phyloP scores from a whole-genome alignment of 2,113 vertebrate species.

The Abramis brama region DNA sequence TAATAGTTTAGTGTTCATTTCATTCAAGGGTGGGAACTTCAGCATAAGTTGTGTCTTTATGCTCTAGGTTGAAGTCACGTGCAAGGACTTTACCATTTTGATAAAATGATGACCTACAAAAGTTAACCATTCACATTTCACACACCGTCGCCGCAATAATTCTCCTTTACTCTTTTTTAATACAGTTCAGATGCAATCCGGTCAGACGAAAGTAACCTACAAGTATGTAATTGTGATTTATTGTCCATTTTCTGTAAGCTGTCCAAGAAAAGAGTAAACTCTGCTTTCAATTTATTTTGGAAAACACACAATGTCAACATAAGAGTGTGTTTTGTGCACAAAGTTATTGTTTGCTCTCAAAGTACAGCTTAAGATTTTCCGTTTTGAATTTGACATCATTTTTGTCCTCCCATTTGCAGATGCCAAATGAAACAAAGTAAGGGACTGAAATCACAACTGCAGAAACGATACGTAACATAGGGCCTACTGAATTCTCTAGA shows the following conservation, averaged over 20 bases:
- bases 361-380: not conserved
- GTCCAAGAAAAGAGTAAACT: not conserved
- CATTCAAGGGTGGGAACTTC: not conserved
- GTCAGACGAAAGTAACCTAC: not conserved
- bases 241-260: not conserved
- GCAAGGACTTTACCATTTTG: not conserved
- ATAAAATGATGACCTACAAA: not conserved
- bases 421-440: constrained; percentile 6
- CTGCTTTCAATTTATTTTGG: constrained; percentile 12
- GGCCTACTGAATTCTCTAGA: not conserved
- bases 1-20: not conserved
- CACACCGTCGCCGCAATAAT: not conserved
- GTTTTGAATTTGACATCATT: not conserved
- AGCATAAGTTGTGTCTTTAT: not conserved
- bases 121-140: not conserved
- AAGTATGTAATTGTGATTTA: not conserved
- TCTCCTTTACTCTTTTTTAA: not conserved
- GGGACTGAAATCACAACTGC: not conserved
- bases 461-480: not conserved
- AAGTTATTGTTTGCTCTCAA: constrained; percentile 25
- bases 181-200: not conserved
- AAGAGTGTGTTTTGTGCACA: not conserved
- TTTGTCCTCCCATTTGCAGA: not conserved
- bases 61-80: not conserved
- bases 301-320: not conserved